Evolutionary conservation across 2,113 vertebrate genomes (phyloP).

Genomic region (Speoplatyrhinus poulsoni): DNA sequence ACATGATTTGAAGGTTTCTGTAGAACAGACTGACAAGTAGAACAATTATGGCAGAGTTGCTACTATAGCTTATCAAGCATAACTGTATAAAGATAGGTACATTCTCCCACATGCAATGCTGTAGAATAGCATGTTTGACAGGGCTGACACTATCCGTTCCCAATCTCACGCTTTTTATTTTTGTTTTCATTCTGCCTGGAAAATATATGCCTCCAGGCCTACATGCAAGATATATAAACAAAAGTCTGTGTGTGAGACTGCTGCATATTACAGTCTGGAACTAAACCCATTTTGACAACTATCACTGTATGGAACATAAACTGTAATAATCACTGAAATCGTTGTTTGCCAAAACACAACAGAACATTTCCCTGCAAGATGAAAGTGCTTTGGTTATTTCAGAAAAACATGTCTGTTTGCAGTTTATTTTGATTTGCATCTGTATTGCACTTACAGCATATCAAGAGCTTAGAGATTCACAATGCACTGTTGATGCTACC

Average conservation of each 20-base stretch:
- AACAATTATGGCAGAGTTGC: constrained; percentile 14
- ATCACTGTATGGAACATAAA: constrained; percentile 3
- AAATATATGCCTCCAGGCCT: constrained; percentile 33
- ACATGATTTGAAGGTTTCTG: constrained; percentile 29
- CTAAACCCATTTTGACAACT: constrained; percentile 27
- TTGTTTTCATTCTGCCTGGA: constrained; percentile 20
- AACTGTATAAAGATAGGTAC: constrained; percentile 32
- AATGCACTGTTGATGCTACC: not conserved
- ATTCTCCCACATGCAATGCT: constrained; percentile 24
- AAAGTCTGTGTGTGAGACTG: constrained; percentile 12
- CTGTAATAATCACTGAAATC: constrained; percentile 7
- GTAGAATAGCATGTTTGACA: constrained; percentile 39
- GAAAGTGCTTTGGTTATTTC: not conserved
- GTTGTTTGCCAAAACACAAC: constrained; percentile 1
- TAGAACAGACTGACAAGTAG: not conserved
- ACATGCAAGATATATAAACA: constrained; percentile 44
- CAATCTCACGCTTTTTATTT: constrained; percentile 19
- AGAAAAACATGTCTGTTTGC: constrained; percentile 5
- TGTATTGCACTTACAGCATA: not conserved
- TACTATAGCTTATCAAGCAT: constrained; percentile 13
- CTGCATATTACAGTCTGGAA: constrained; percentile 16
- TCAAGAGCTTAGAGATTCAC: not conserved
- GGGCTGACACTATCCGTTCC: constrained; percentile 45
- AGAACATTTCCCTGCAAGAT: not conserved
- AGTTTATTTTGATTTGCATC: not conserved